phyloP scores from a whole-genome alignment of 1,140 invertebrate species.

The Sycobia sp. region DNA sequence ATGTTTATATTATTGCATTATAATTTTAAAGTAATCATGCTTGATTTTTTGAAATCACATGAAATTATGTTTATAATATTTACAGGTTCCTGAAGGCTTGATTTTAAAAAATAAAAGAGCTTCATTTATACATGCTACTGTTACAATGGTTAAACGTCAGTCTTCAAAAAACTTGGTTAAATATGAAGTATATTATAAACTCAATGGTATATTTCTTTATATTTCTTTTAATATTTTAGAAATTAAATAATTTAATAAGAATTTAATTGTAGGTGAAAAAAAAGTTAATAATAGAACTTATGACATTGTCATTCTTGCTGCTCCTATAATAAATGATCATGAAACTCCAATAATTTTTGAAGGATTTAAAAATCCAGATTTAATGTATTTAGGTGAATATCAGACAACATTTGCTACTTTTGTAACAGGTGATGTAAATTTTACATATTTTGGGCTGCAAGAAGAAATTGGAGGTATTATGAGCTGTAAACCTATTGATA shows the following conservation, averaged over 20 bases:
- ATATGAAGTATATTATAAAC: slow-evolving; percentile 28
- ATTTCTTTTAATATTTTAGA: slow-evolving; percentile 17
- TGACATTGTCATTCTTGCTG: slow-evolving; percentile 68
- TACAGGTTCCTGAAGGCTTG: slow-evolving; percentile 51
- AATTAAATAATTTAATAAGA: slow-evolving; percentile 2
- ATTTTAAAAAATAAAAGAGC: slow-evolving; percentile 52
- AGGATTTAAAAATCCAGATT: slow-evolving; percentile 45
- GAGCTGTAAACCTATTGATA: slow-evolving; percentile 58
- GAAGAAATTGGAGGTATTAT: slow-evolving; percentile 58
- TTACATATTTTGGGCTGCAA: slow-evolving; percentile 57
- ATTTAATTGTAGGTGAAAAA: slow-evolving; percentile 41
- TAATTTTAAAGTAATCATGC: too few species aligned
- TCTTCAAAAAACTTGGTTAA: slow-evolving; percentile 8
- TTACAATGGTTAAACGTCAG: slow-evolving; percentile 47
- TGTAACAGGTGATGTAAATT: slow-evolving; percentile 63
- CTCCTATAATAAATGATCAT: slow-evolving; percentile 62
- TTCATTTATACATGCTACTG: slow-evolving; percentile 50
- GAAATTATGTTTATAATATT: neutral
- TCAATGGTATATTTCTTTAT: neutral
- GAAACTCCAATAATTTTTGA: slow-evolving; percentile 48
- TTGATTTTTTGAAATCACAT: too few species aligned
- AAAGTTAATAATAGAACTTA: slow-evolving; percentile 51
- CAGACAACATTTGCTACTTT: slow-evolving; percentile 68
- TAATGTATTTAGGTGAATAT: slow-evolving; percentile 54
- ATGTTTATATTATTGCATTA: too few species aligned